Evolutionary conservation across 2,797 vertebrate genomes (phyloP), one percentile per base, ranked within the genome.

Genomic region (Tadarida brasiliensis): DNA sequence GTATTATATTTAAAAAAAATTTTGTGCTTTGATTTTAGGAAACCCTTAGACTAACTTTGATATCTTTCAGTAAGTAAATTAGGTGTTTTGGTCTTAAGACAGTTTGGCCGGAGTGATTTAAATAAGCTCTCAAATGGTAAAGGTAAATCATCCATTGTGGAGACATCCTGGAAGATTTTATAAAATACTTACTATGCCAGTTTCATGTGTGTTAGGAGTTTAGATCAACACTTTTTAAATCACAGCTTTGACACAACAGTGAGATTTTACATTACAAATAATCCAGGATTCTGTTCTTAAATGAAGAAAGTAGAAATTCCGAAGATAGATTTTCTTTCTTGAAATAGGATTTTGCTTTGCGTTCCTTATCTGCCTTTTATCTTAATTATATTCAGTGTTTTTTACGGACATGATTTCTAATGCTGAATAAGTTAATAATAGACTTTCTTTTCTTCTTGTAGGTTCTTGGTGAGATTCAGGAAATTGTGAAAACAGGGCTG

Each of bases 381-480:
- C 26, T 59, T 30, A 57, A 30, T 85, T 87, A 61, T 84, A 39
- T 61, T 74, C 92, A 93, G 73, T 49, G 80, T 93, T 68, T 88
- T 6, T 90, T 82, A 74, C 19, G 93, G 77, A 76, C 9, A 70
- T 20, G 26, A 30, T 92, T 92, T 88, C 22, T 94, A 30, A 54
- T 88, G 30, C 65, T 93, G 68, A 33, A 22, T 83, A 77, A 94
- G 39, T 44, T 59, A 59, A 44, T 91, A 76, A 68, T 59, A 51
- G 59, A 73, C 47, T 78, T 91, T 57, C 76, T 96, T 97, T 39
- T 91, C 14, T 86, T 59, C 80, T 44, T 97, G 15, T 96, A 99
- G 99, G 99, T 99, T 97, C 99, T 99, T 92, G 99, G 99, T 97
- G 99, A 99, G 98, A 99, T 99, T 97, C 99, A 99, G 98, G 99